Evolutionary conservation across 2,797 vertebrate genomes (phyloP).

Genomic region (Phalanger gymnotis): DNA sequence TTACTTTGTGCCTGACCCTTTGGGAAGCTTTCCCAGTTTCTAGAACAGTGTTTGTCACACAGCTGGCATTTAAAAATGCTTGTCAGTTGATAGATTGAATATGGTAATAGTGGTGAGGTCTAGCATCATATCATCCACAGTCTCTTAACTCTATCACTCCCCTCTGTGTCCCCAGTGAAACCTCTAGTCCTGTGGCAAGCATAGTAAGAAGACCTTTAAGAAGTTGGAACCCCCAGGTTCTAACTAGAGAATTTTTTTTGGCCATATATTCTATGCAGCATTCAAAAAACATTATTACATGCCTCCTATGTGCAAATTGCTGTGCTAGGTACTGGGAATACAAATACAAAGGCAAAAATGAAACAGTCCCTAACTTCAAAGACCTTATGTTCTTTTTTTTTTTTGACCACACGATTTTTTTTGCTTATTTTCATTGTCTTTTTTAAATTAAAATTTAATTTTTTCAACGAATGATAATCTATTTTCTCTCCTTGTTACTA

Average conservation of each 20-base stretch:
- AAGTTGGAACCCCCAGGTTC: not conserved
- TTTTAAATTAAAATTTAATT: not conserved
- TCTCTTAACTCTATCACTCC: not conserved
- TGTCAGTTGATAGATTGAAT: not conserved
- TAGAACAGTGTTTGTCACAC: not conserved
- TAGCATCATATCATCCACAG: not conserved
- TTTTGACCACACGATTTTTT: not conserved
- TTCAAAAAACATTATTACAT: not conserved
- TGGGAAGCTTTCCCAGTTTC: not conserved
- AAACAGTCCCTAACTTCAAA: not conserved
- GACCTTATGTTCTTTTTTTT: not conserved
- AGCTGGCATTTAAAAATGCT: not conserved
- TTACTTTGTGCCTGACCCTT: not conserved
- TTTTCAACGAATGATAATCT: not conserved
- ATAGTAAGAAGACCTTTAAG: not conserved
- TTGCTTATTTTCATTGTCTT: not conserved
- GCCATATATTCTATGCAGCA: not conserved
- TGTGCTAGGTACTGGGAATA: not conserved
- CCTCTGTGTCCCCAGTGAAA: not conserved
- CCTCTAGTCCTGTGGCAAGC: not conserved
- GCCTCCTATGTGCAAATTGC: not conserved
- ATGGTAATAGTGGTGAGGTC: not conserved
- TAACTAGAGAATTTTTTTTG: not conserved
- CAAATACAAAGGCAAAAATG: not conserved
- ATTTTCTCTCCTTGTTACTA: not conserved